phyloP scores from a whole-genome alignment of 2,888 invertebrate genomes.

The Periphyllus acericola region DNA sequence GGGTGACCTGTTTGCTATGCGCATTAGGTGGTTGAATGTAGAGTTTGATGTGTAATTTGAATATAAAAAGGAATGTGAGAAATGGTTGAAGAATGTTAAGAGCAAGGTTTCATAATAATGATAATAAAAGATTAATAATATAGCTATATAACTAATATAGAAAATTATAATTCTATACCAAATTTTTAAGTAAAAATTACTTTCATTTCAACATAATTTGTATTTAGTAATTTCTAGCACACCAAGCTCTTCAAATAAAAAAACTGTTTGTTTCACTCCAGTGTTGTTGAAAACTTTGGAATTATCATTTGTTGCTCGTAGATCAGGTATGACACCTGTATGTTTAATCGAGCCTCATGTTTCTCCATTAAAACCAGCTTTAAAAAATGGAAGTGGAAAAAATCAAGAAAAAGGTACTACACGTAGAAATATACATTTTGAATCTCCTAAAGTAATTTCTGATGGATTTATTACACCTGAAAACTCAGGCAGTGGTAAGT shows the following conservation, averaged over 20 bases:
- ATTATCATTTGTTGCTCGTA: conserved; percentile 55
- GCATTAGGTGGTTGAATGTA: too few species aligned
- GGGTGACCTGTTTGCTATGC: too few species aligned
- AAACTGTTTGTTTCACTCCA: conserved; percentile 30
- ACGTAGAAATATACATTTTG: conserved; percentile 40
- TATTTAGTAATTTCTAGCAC: conserved; percentile 56
- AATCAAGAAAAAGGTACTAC: background rate
- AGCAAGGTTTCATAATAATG: too few species aligned
- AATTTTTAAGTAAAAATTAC: too few species aligned
- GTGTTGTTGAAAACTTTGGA: conserved; percentile 54
- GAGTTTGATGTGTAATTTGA: too few species aligned
- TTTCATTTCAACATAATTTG: background rate
- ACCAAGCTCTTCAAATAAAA: conserved; percentile 26
- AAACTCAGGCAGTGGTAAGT: conserved; percentile 39
- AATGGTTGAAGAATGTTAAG: too few species aligned
- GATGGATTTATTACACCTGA: conserved; percentile 31
- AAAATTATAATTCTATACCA: too few species aligned
- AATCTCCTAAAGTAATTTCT: background rate
- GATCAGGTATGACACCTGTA: conserved; percentile 53
- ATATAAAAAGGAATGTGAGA: too few species aligned
- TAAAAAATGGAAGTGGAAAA: background rate
- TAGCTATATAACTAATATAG: too few species aligned
- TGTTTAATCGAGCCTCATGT: background rate
- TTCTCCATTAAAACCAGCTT: conserved; percentile 47
- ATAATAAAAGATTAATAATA: too few species aligned